phyloP scores from a whole-genome alignment of 2,888 invertebrate species.

The Tetragonula carbonaria region DNA sequence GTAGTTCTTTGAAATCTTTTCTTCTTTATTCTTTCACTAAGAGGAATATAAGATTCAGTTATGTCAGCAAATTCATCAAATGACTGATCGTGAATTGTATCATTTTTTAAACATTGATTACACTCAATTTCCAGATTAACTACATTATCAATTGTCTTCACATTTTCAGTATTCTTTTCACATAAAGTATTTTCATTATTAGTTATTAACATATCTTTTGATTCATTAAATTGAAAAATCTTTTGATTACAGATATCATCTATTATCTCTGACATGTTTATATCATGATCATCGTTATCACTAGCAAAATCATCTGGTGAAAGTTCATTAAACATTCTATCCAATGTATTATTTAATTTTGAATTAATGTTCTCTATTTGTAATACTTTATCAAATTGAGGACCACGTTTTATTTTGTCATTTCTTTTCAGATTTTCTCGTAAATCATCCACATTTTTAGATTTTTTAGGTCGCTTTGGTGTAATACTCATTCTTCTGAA shows the following conservation, averaged over 20 bases:
- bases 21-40: constrained; percentile 69
- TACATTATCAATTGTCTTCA: neutral
- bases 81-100: constrained; percentile 11
- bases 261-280: constrained; percentile 86
- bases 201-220: neutral
- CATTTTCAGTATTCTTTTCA: neutral
- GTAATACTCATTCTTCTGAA: constrained; percentile 76
- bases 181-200: neutral
- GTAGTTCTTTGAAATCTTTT: neutral
- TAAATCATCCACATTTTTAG: constrained; percentile 64
- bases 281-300: constrained; percentile 83
- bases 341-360: constrained; percentile 82
- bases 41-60: constrained; percentile 75
- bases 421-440: neutral
- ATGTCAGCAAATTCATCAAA: constrained; percentile 75
- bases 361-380: constrained; percentile 69
- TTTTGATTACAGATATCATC: constrained; percentile 83
- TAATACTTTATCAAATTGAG: constrained; percentile 80
- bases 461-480: constrained; percentile 81
- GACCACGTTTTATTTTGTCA: constrained; percentile 57
- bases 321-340: constrained; percentile 78
- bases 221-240: constrained; percentile 55
- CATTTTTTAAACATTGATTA: neutral
- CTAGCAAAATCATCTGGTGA: constrained; percentile 80
- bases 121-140: neutral